A percentile compares a stretch with the other conserved stretches of the same genome.
These are phyloP conservation scores for Natator depressus DNA, from an alignment of 2,113 vertebrate species.

Conservation along the genomic window DNA sequence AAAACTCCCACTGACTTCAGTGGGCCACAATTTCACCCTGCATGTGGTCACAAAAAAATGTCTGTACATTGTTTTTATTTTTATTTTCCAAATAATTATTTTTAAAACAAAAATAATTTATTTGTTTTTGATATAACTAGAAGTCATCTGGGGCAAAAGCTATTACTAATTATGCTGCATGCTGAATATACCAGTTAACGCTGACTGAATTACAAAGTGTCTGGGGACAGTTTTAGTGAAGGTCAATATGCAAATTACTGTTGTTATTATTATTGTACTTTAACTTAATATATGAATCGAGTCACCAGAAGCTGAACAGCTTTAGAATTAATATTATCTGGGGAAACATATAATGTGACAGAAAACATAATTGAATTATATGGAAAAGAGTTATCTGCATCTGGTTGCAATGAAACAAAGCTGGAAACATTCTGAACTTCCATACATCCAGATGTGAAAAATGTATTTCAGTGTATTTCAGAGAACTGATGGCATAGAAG, in stretches of 20 bases:
- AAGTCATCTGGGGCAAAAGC: not conserved
- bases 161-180: not conserved
- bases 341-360: not conserved
- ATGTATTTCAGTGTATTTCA: slow-evolving; percentile 47
- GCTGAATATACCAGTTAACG: not conserved
- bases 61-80: not conserved
- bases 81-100: not conserved
- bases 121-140: not conserved
- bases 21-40: not conserved
- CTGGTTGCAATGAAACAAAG: slow-evolving; percentile 50
- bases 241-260: not conserved
- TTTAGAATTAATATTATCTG: not conserved
- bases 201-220: not conserved
- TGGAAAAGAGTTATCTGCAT: slow-evolving; percentile 24
- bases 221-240: not conserved
- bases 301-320: not conserved
- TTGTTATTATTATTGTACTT: not conserved
- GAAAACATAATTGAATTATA: not conserved
- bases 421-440: slow-evolving; percentile 54
- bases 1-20: not conserved
- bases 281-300: slow-evolving; percentile 25
- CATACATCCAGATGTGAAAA: slow-evolving; percentile 48
- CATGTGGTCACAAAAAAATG: not conserved
- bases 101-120: not conserved
- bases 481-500: not conserved